A percentile compares a stretch with the other conserved stretches of the same genome.
Evolutionary conservation across 2,797 vertebrate genomes (phyloP).

Genomic region (Gambelia wislizenii): DNA sequence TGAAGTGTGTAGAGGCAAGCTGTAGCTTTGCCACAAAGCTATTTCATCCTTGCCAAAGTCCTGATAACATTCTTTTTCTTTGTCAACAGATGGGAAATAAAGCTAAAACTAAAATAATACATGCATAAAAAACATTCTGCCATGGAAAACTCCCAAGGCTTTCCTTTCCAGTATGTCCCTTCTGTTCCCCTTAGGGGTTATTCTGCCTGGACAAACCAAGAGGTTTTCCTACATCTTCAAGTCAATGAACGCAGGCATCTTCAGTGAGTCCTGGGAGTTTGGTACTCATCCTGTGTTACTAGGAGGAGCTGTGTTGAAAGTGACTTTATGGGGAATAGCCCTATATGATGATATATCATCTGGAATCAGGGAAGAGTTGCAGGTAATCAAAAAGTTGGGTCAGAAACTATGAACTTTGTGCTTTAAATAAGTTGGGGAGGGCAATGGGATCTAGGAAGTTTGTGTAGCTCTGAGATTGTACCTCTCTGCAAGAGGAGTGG

Average conservation of each 20-base stretch:
- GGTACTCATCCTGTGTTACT: constrained; percentile 89
- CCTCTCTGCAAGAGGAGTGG: constrained; percentile 27
- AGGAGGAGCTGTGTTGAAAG: constrained; percentile 87
- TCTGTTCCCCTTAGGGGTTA: constrained; percentile 80
- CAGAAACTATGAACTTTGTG: constrained; percentile 59
- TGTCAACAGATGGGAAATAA: background rate
- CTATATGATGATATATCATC: constrained; percentile 83
- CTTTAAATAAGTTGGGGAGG: constrained; percentile 40
- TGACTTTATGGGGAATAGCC: constrained; percentile 87
- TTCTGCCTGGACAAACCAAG: constrained; percentile 85
- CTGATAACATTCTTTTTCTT: background rate
- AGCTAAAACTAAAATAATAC: background rate
- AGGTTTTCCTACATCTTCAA: constrained; percentile 87
- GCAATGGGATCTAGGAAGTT: constrained; percentile 43
- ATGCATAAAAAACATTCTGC: background rate
- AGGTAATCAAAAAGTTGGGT: constrained; percentile 80
- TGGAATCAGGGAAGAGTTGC: constrained; percentile 79
- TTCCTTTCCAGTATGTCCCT: background rate
- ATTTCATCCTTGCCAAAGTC: background rate
- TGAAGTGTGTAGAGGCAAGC: background rate
- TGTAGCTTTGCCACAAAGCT: background rate
- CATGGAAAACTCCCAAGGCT: background rate
- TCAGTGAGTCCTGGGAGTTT: constrained; percentile 89
- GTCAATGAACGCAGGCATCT: constrained; percentile 83
- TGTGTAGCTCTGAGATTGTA: constrained; percentile 52